A percentile compares a stretch with the other conserved stretches of the same genome.
phyloP scores from a whole-genome alignment of 2,113 vertebrate genomes.

The Sylvilagus bachmani region DNA sequence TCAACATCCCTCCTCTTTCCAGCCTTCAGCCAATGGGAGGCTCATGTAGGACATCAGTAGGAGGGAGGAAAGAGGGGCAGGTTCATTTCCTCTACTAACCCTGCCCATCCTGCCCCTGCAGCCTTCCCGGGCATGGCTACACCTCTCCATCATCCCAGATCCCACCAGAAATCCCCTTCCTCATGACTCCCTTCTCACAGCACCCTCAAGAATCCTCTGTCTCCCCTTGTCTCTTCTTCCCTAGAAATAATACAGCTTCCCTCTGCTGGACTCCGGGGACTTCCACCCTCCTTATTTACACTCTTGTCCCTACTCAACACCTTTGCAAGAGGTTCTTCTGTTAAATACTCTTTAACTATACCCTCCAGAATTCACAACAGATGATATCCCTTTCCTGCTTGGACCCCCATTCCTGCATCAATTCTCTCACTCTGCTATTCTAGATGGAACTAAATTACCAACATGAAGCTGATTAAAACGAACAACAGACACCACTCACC shows the following conservation, averaged over 20 bases:
- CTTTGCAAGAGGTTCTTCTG: background rate
- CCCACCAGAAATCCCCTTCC: background rate
- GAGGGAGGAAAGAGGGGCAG: background rate
- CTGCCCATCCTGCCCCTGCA: background rate
- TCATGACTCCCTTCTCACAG: background rate
- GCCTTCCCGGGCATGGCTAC: background rate
- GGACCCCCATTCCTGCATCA: background rate
- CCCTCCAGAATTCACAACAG: background rate
- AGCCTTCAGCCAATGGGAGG: background rate
- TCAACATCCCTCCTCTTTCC: background rate
- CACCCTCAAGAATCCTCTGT: background rate
- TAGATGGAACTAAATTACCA: background rate
- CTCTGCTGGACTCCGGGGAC: background rate
- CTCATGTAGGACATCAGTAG: background rate
- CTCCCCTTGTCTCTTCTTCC: background rate
- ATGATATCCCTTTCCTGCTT: background rate
- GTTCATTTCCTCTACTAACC: rapidly evolving
- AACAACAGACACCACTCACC: background rate
- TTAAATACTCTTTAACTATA: background rate
- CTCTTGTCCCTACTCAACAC: background rate
- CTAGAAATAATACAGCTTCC: background rate
- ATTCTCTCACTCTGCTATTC: background rate
- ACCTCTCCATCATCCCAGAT: background rate
- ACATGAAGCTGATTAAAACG: background rate
- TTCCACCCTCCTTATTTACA: too few relatives aligned